These are phyloP conservation scores for Drosophila teissieri DNA, from an alignment of 1,140 invertebrate species.

Conservation along the genomic window DNA sequence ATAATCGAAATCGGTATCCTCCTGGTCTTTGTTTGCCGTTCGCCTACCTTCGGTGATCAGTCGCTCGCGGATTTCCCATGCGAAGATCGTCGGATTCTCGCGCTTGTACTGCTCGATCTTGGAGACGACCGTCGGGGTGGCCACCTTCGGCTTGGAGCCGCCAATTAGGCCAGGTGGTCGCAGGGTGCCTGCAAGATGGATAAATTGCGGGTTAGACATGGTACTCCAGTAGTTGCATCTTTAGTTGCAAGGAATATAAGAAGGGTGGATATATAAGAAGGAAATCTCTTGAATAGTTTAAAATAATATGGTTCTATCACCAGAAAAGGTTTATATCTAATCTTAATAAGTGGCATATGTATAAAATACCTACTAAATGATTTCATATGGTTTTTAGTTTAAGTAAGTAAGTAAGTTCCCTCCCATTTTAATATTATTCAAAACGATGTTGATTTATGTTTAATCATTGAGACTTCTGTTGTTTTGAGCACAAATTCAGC, in stretches of 20 bases:
- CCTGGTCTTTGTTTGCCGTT: constrained; percentile 58
- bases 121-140: constrained; percentile 96
- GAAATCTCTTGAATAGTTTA: no score
- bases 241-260: no score
- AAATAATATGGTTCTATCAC: no score
- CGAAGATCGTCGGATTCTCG: constrained; percentile 98
- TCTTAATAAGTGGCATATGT: no score
- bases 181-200: constrained; percentile 91
- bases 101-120: constrained; percentile 98
- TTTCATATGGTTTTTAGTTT: no score
- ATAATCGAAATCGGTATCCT: constrained; percentile 16
- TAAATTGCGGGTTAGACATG: not conserved
- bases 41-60: constrained; percentile 96
- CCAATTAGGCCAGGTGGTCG: constrained; percentile 97
- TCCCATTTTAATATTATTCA: no score
- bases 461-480: not conserved
- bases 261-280: no score
- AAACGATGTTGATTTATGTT: not conserved
- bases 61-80: constrained; percentile 97
- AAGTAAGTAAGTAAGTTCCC: no score
- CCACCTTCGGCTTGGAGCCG: constrained; percentile 99
- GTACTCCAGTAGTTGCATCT: no score
- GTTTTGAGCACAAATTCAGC: not conserved
- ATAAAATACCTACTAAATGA: no score
- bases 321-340: no score